phyloP scores from a whole-genome alignment of 2,888 invertebrate genomes.

The Xanthostigma xanthostigma region DNA sequence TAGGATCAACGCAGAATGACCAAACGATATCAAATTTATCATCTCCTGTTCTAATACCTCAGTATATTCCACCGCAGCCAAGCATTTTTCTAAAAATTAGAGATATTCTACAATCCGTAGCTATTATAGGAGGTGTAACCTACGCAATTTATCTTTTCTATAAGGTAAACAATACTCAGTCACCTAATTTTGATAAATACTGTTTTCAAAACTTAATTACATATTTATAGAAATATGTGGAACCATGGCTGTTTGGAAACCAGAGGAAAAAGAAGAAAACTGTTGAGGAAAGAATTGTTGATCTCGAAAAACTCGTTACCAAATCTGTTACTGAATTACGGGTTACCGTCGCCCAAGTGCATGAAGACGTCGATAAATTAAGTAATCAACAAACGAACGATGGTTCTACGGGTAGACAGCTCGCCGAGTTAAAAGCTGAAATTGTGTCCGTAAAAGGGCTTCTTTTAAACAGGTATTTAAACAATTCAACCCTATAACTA shows the following conservation, averaged over 20 bases:
- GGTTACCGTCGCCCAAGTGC: constrained; percentile 46
- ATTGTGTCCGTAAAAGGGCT: constrained; percentile 59
- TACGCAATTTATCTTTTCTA: constrained; percentile 71
- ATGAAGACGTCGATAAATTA: constrained; percentile 44
- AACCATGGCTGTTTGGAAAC: constrained; percentile 48
- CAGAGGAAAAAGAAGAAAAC: constrained; percentile 41
- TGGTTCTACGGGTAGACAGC: constrained; percentile 38
- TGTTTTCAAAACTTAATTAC: background rate
- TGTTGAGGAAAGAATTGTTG: constrained; percentile 48
- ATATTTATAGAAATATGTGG: constrained; percentile 29
- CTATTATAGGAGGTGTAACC: constrained; percentile 60
- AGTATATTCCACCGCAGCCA: constrained; percentile 20
- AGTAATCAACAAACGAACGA: constrained; percentile 28
- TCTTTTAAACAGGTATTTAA: constrained; percentile 45
- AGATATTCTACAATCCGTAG: constrained; percentile 55
- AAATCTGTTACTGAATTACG: constrained; percentile 41
- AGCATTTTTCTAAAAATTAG: constrained; percentile 36
- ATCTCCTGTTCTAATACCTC: background rate
- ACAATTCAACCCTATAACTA: too few species aligned
- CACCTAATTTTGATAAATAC: background rate
- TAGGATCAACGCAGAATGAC: constrained; percentile 23
- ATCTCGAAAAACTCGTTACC: constrained; percentile 51
- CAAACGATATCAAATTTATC: constrained; percentile 18
- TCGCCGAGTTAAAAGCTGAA: constrained; percentile 51
- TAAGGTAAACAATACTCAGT: constrained; percentile 39